phyloP scores from a whole-genome alignment of 1,140 invertebrate genomes.

The Araneus ventricosus region DNA sequence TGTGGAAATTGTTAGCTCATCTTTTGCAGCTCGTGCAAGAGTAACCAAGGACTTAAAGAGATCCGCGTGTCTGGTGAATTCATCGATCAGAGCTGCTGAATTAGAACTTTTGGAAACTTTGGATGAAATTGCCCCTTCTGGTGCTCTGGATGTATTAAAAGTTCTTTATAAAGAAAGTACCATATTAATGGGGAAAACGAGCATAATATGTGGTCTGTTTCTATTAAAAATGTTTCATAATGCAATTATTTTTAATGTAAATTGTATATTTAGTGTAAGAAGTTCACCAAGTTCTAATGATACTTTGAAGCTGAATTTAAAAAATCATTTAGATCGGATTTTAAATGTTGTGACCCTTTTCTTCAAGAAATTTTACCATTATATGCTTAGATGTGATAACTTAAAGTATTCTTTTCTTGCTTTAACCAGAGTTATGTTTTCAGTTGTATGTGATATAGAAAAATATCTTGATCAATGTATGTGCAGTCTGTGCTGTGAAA shows the following conservation, averaged over 20 bases:
- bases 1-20: neutral
- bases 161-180: neutral
- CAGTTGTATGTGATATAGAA: neutral
- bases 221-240: neutral
- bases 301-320: neutral
- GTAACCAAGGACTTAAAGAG: conserved; percentile 32
- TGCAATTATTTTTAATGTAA: neutral
- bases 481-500: neutral
- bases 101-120: conserved; percentile 37
- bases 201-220: neutral
- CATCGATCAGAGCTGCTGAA: neutral
- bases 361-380: neutral
- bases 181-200: neutral
- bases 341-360: neutral
- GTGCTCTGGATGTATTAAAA: neutral
- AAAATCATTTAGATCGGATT: neutral
- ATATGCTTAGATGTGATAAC: neutral
- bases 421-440: neutral
- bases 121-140: conserved; percentile 9
- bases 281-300: neutral
- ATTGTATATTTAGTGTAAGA: neutral
- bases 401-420: neutral
- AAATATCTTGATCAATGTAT: neutral
- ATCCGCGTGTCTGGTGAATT: neutral
- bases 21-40: conserved; percentile 10